Base-by-base conservation (phyloP, 2,888 invertebrate species). In the Enchytraeus crypticus region DNA sequence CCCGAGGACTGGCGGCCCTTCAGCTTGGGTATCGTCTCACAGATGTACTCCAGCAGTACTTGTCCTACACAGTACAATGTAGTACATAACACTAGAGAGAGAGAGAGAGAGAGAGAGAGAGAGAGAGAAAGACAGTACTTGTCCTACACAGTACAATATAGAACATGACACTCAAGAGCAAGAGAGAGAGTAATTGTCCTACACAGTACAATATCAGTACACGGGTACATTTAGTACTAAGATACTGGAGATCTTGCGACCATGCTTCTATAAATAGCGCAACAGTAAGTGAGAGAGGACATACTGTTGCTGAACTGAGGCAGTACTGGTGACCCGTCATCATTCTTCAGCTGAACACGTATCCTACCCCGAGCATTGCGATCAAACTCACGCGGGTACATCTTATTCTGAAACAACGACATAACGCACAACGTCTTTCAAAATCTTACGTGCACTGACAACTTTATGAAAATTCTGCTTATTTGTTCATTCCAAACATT, bases 351-450 rank as follows among this genome's bases (percentile, higher is more conserved):
- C 75, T 97, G 95, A 0, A 98, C 88, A 59, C 96, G 84, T 66
- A 98, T 88, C 62, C 97, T 84, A 1, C 97, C 97, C 68, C 90
- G 84, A 72, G 84, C 86, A 51, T 87, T 80, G 63, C 87, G 82
- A 81, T 97, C 97, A 62, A 85, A 84, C 78, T 97, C 97, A 49
- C 92, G 83, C 5, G 90, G 85, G 78, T 96, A 93, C 38, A 90
- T 82, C 81, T 96, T 97, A 63, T 78, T 77, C 76, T 77, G 70
- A 56, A 70, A 65, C 29, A 29, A 47, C 54, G 45, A 60, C 33
- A 61, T 5, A n/a, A 23, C n/a, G 30, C 8, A n/a, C 23, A 54
- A n/a, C n/a, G 21, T 27, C 4, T 34, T 18, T 23, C 34, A 27
- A 18, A n/a, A 54, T 30, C 34, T 27, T n/a, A 8, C 18, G 11